Evolutionary conservation across 2,888 invertebrate genomes (phyloP).

Genomic region (Ctena decussata): DNA sequence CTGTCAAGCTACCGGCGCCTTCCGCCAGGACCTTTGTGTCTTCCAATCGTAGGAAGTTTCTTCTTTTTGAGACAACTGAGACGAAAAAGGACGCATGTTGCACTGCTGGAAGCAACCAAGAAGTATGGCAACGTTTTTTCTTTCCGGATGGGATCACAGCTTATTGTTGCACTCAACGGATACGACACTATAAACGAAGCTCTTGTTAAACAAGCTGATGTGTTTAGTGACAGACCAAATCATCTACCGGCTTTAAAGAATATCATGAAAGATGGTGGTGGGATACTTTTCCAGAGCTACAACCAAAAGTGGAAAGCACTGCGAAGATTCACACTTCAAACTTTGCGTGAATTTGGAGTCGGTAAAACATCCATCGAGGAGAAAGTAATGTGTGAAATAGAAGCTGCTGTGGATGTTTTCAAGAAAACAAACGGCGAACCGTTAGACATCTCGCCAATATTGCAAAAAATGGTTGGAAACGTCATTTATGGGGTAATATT

Average conservation of each 20-base stretch:
- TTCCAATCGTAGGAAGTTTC: constrained; percentile 28
- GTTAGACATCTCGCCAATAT: constrained; percentile 35
- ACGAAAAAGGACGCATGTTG: constrained; percentile 8
- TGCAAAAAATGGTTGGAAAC: constrained; percentile 64
- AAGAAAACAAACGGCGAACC: constrained; percentile 38
- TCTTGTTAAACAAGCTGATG: constrained; percentile 44
- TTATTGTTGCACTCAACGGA: constrained; percentile 43
- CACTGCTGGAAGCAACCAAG: constrained; percentile 13
- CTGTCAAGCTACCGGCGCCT: no score
- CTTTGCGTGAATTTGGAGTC: constrained; percentile 69
- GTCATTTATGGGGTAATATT: constrained; percentile 71
- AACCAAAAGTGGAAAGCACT: constrained; percentile 63
- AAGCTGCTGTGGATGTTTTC: constrained; percentile 31
- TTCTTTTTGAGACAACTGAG: constrained; percentile 2
- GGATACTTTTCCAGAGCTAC: background rate
- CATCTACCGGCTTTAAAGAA: background rate
- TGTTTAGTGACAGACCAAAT: constrained; percentile 45
- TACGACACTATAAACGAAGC: constrained; percentile 58
- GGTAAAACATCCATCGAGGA: constrained; percentile 68
- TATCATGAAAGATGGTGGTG: background rate
- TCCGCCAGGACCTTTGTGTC: constrained; percentile 43
- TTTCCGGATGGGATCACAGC: constrained; percentile 39
- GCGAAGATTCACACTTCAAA: constrained; percentile 58
- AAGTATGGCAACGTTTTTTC: constrained; percentile 57
- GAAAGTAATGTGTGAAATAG: constrained; percentile 56